phyloP scores from a whole-genome alignment of 2,888 invertebrate species.

The Hirtodrosophila cameraria region DNA sequence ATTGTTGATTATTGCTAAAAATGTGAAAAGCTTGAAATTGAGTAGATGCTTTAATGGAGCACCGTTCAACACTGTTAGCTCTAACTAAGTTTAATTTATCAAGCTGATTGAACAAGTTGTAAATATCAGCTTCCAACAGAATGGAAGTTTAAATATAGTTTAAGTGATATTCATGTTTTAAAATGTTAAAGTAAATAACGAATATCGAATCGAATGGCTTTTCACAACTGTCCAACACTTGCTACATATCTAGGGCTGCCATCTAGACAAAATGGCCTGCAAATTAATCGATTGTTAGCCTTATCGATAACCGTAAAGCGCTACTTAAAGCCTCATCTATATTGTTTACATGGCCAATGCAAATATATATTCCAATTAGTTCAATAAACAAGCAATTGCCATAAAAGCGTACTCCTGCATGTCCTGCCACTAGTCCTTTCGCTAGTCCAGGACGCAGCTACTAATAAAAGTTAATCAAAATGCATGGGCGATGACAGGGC shows the following conservation, averaged over 20 bases:
- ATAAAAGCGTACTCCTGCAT: not conserved
- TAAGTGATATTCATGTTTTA: no score
- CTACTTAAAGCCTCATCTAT: not conserved
- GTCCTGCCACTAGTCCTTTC: no score
- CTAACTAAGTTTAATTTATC: not conserved
- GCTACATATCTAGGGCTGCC: no score
- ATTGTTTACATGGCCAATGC: constrained; percentile 7
- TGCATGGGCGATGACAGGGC: constrained; percentile 50
- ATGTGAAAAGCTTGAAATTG: not conserved
- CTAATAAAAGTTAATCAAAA: constrained; percentile 58
- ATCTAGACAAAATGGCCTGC: no score
- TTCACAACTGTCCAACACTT: no score
- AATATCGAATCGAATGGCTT: no score
- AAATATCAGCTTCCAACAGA: no score
- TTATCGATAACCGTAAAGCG: no score
- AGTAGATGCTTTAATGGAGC: not conserved
- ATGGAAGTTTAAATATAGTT: no score
- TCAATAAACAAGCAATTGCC: constrained; percentile 45
- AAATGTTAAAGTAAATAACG: no score
- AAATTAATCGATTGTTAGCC: no score
- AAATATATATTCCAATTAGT: constrained; percentile 38
- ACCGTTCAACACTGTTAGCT: not conserved
- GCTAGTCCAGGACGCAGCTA: not conserved
- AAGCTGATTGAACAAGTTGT: not conserved
- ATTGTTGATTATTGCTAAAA: not conserved